Percentiles rank a stretch among this genome's conserved stretches.
Evolutionary conservation across 2,888 invertebrate species (phyloP).

Genomic region (Cistogaster globosa): DNA sequence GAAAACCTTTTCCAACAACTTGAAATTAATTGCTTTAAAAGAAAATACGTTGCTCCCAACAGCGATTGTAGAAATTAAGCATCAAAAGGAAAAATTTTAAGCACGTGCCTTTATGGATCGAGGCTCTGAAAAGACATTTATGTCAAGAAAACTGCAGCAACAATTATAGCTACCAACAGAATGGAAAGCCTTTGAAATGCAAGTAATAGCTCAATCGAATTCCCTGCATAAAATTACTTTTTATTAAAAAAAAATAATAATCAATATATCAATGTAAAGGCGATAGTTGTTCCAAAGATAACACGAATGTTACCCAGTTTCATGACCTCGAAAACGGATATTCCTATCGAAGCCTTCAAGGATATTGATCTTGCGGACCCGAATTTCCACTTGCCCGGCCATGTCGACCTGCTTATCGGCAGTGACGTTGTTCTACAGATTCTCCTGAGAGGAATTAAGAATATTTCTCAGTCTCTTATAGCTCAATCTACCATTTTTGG

Average conservation of each 20-base stretch:
- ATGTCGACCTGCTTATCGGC: slow-evolving; percentile 27
- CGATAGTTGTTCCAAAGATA: slow-evolving; percentile 24
- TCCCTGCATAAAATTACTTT: not conserved
- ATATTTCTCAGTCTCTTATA: no score
- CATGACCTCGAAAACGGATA: not conserved
- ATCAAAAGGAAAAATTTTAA: not conserved
- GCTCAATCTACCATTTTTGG: no score
- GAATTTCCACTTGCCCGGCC: slow-evolving; percentile 3
- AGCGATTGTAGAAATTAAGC: no score
- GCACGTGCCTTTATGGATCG: slow-evolving; percentile 13
- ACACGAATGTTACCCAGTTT: slow-evolving; percentile 9
- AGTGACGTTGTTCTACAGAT: slow-evolving; percentile 20
- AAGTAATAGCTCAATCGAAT: not conserved
- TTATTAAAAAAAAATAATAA: slow-evolving; percentile 2
- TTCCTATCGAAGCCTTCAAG: not conserved
- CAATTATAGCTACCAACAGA: slow-evolving; percentile 11
- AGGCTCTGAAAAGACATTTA: slow-evolving; percentile 25
- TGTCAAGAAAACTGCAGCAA: slow-evolving; percentile 22
- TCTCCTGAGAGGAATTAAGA: not conserved
- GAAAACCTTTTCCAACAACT: no score
- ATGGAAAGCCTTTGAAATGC: not conserved
- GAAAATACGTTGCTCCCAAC: no score
- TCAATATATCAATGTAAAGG: not conserved
- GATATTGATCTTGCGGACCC: slow-evolving; percentile 23
- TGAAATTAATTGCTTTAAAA: no score